Percentiles rank a stretch among this genome's conserved stretches.
These are phyloP conservation scores for Drosophila melanosoma DNA, from an alignment of 2,888 invertebrate genomes.

Conservation along the genomic window DNA sequence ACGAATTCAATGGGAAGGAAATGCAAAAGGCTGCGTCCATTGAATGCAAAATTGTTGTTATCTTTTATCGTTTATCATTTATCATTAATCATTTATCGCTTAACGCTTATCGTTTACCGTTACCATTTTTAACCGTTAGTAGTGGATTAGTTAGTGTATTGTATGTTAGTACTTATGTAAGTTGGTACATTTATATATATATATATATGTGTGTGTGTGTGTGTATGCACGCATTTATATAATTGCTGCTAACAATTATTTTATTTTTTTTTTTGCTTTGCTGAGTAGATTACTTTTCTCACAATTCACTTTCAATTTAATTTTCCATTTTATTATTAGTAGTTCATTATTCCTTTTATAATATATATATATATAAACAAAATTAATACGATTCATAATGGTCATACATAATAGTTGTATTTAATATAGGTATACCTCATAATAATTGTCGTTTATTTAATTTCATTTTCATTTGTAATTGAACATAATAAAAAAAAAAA, in stretches of 20 bases:
- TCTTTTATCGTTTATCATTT: conserved; percentile 25
- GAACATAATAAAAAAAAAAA: conserved; percentile 24
- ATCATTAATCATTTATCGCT: conserved; percentile 22
- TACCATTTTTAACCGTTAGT: conserved; percentile 36
- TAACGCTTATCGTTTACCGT: conserved; percentile 23
- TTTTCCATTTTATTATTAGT: conserved; percentile 16
- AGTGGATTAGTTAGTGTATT: conserved; percentile 32
- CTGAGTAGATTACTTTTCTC: conserved; percentile 40
- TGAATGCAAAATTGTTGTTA: conserved; percentile 11
- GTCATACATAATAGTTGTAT: conserved; percentile 41
- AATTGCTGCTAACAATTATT: conserved; percentile 31
- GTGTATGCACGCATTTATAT: conserved; percentile 5
- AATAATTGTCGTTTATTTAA: conserved; percentile 47
- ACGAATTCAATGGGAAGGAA: conserved; percentile 49
- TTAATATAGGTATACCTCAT: conserved; percentile 39
- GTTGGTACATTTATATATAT: conserved; percentile 6
- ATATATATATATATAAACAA: conserved; percentile 40
- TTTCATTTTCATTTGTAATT: conserved; percentile 32
- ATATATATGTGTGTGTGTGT: neutral
- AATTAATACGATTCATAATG: conserved; percentile 51
- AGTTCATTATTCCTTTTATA: conserved; percentile 27
- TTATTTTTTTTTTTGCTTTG: neutral
- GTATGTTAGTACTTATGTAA: neutral
- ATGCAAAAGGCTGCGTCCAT: conserved; percentile 27
- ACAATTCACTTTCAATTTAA: conserved; percentile 23